A percentile compares a stretch with the other conserved stretches of the same genome.
Conservation (phyloP, 2,113 vertebrate species). For the Holacanthus passer region DNA sequence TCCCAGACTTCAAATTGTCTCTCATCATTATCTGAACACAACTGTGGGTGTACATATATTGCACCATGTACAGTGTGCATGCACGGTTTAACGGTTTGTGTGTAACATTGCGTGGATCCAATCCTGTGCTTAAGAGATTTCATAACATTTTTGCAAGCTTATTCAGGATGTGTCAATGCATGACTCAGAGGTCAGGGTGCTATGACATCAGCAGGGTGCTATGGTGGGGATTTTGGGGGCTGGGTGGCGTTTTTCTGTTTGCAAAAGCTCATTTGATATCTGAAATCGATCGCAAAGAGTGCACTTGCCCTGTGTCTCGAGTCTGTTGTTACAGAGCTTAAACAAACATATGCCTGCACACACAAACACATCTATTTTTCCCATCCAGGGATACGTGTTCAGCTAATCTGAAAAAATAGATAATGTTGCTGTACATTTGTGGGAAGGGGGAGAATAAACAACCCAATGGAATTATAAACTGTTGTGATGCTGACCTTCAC, state of each 20-base stretch:
- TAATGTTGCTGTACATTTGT: not conserved
- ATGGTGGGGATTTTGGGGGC: conserved; percentile 50
- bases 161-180: conserved; percentile 47
- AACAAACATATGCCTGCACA: not conserved
- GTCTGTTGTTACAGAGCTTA: conserved; percentile 11
- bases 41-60: not conserved
- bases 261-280: conserved; percentile 59
- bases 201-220: conserved; percentile 72
- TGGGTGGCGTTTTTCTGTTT: conserved; percentile 61
- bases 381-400: not conserved
- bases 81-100: not conserved
- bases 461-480: not conserved
- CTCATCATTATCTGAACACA: not conserved
- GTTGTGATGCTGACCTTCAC: not conserved
- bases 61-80: not conserved
- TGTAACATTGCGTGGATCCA: not conserved
- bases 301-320: conserved; percentile 32
- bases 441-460: not conserved
- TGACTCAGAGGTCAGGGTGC: conserved; percentile 66
- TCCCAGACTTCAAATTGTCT: not conserved
- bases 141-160: conserved; percentile 31
- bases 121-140: conserved; percentile 7
- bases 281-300: conserved; percentile 47
- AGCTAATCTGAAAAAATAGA: not conserved
- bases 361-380: conserved; percentile 2